Base-by-base conservation (phyloP, 2,797 vertebrate species). In the Parotocinclus haroldoi region DNA sequence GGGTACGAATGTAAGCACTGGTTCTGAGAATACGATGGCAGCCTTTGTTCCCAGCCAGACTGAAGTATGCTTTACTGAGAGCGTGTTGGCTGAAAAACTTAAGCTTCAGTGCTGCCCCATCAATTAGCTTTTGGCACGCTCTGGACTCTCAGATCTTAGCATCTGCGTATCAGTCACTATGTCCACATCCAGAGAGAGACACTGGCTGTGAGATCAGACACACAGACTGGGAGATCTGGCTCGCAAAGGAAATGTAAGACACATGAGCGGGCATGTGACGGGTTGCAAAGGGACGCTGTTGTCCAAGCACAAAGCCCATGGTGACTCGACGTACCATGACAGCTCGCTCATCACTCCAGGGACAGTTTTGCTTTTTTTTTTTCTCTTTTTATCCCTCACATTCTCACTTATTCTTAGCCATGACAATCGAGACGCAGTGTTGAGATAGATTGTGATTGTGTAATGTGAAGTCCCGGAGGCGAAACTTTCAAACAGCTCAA, bases 311-410 rank as follows among this genome's bases (percentile, higher is more conserved):
- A 68, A 84, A 84, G 88, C 83, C 86, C 88, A 87, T 85, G 83
- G 84, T 88, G 87, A 89, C 87, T 87, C 87, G 85, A 89, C 86
- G 85, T 84, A 84, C 82, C 88, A 80, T 89, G 88, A 89, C 88
- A 90, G 88, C 88, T 88, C 83, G 88, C 86, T 84, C 83, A 80
- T 81, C 16, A 87, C 89, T 88, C 1, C 58, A 75, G 89, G 88
- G 88, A 83, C 84, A 88, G 60, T 79, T 78, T 87, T 61, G 82
- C 81, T 85, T 83, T 81, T 83, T 80, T 69, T 39, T 12, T 86
- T 82, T 81, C 80, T 76, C 45, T 14, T 76, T 63, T 58, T 27
- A 2, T 5, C 27, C 5, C 27, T 2, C 27, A 27, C 27, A 27
- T 27, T 27, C 27, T 27, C 27, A 2, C 27, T 27, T 27, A 27